phyloP scores from a whole-genome alignment of 2,888 invertebrate species.

The Lordiphosa andalusiaca region DNA sequence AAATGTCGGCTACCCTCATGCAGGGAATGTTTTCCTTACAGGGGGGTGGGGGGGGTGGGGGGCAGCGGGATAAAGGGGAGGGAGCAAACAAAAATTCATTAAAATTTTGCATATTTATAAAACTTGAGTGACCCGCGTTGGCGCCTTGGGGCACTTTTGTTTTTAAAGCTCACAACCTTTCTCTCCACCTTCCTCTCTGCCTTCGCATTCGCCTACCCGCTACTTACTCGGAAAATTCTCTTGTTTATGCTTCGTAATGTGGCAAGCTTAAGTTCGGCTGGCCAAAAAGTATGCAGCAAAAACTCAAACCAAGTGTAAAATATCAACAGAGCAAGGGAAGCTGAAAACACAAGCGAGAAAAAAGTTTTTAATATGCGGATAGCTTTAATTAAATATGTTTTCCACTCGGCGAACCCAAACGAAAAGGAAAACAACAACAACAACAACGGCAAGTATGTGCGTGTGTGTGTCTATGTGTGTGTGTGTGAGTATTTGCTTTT shows the following conservation, averaged over 20 bases:
- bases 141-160: constrained; percentile 55
- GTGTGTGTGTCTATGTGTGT: constrained; percentile 14
- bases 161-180: constrained; percentile 30
- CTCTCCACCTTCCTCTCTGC: not conserved
- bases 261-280: constrained; percentile 64
- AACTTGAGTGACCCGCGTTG: constrained; percentile 64
- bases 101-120: constrained; percentile 75
- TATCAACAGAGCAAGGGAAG: constrained; percentile 33
- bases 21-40: constrained; percentile 24
- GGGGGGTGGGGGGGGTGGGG: too few species aligned
- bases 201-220: not conserved
- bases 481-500: constrained; percentile 35
- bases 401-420: constrained; percentile 62
- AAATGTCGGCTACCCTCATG: constrained; percentile 40
- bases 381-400: constrained; percentile 75
- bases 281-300: constrained; percentile 44
- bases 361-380: constrained; percentile 76
- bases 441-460: constrained; percentile 2
- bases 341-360: constrained; percentile 9
- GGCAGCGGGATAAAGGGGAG: constrained; percentile 11
- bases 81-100: constrained; percentile 64
- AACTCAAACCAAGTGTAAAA: constrained; percentile 61
- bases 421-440: constrained; percentile 30
- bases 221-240: constrained; percentile 22
- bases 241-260: constrained; percentile 69